Conservation (phyloP, 1,140 invertebrate species). For the Cherax destructor region DNA sequence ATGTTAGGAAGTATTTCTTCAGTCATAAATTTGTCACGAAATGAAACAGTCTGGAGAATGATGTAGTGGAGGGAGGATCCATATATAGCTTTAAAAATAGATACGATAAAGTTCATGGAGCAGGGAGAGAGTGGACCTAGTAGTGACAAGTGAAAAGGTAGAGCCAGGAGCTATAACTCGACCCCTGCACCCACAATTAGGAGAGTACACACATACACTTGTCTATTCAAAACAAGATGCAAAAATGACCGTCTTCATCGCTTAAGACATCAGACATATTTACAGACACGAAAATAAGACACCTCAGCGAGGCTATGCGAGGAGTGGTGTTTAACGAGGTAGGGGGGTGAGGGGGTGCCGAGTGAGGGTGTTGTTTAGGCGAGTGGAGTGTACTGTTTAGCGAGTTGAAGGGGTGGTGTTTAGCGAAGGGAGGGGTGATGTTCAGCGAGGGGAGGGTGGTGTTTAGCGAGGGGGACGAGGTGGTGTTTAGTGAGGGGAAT, state of each 20-base stretch:
- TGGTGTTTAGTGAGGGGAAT: not conserved
- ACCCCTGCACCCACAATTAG: too few species aligned
- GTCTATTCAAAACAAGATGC: not conserved
- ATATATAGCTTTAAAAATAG: too few species aligned
- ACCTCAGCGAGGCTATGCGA: not conserved
- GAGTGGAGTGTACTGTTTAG: not conserved
- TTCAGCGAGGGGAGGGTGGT: not conserved
- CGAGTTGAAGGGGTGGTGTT: too few species aligned
- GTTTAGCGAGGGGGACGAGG: not conserved
- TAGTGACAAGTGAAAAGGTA: too few species aligned
- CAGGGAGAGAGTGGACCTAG: too few species aligned
- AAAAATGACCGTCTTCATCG: not conserved
- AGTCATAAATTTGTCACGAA: too few species aligned
- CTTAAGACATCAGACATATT: not conserved
- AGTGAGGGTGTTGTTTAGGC: not conserved
- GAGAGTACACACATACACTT: not conserved
- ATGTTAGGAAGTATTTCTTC: too few species aligned
- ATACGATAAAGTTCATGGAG: too few species aligned
- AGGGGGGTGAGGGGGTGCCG: not conserved
- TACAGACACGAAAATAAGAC: conserved; percentile 3
- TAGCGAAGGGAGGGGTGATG: not conserved
- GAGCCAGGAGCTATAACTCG: too few species aligned
- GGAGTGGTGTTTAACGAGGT: not conserved
- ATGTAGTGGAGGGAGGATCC: too few species aligned
- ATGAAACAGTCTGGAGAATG: too few species aligned